Percentiles rank a stretch among this genome's conserved stretches.
phyloP scores from a whole-genome alignment of 2,888 invertebrate species.

The Stegophylla sp. region DNA sequence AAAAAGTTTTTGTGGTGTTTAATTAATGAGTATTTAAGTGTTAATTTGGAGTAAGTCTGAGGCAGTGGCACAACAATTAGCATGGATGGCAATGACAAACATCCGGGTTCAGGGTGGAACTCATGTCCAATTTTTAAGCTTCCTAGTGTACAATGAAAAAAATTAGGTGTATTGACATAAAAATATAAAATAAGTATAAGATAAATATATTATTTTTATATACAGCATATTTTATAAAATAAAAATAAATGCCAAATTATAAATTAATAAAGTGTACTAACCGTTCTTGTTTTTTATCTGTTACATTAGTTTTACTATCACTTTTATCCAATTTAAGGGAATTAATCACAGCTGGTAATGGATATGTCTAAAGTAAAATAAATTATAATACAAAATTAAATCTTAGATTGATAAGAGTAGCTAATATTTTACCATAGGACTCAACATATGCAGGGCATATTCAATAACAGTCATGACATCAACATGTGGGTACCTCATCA shows the following conservation, averaged over 20 bases:
- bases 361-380: conserved; percentile 9
- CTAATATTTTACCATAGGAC: conserved; percentile 64
- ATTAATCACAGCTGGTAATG: conserved; percentile 20
- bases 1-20: too few relatives aligned
- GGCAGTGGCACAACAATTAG: too few relatives aligned
- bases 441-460: conserved; percentile 69
- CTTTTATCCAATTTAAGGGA: conserved; percentile 17
- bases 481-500: conserved; percentile 75
- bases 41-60: too few relatives aligned
- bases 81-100: too few relatives aligned
- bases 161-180: too few relatives aligned
- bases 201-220: too few relatives aligned
- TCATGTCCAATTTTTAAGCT: too few relatives aligned
- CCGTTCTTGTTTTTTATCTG: conserved; percentile 20
- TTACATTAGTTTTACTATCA: conserved; percentile 13
- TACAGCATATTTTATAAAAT: too few relatives aligned
- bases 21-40: too few relatives aligned
- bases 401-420: not conserved
- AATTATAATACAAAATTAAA: not conserved
- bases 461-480: conserved; percentile 72
- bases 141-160: too few relatives aligned
- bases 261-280: conserved; percentile 9
- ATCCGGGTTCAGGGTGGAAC: too few relatives aligned
- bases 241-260: not conserved
- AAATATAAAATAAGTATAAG: too few relatives aligned